Conservation (phyloP, 2,113 vertebrate genomes). For the Vidua macroura region DNA sequence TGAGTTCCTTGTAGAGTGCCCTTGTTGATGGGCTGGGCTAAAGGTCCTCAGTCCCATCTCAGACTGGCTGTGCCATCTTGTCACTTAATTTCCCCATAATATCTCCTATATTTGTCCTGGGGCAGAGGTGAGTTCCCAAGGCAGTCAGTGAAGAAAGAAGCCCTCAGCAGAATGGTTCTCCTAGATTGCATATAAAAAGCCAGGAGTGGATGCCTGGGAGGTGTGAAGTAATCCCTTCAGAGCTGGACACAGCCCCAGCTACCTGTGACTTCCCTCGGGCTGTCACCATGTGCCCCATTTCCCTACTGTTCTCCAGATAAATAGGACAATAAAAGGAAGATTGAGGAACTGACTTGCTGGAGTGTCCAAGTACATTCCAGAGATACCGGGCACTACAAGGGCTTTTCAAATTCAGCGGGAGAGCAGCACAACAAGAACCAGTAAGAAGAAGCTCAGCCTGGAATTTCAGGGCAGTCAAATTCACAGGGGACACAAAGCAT, state of each 20-base stretch:
- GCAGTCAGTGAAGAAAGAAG: background rate
- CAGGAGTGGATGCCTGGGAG: accelerated
- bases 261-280: background rate
- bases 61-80: background rate
- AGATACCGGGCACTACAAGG: background rate
- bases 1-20: background rate
- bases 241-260: background rate
- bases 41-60: background rate
- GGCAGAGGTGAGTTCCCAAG: background rate
- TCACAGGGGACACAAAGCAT: background rate
- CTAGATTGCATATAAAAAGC: background rate
- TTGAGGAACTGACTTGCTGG: background rate
- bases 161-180: background rate
- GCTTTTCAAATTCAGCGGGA: background rate
- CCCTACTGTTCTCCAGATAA: background rate
- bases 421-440: background rate
- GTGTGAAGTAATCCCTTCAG: background rate
- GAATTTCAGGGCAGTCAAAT: background rate
- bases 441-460: slow-evolving; percentile 25
- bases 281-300: accelerated
- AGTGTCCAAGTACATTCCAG: slow-evolving; percentile 14
- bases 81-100: background rate
- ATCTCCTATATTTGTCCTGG: background rate
- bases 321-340: background rate
- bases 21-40: background rate